Evolutionary conservation across 2,888 invertebrate genomes (phyloP).

Genomic region (Drosophila greeni): DNA sequence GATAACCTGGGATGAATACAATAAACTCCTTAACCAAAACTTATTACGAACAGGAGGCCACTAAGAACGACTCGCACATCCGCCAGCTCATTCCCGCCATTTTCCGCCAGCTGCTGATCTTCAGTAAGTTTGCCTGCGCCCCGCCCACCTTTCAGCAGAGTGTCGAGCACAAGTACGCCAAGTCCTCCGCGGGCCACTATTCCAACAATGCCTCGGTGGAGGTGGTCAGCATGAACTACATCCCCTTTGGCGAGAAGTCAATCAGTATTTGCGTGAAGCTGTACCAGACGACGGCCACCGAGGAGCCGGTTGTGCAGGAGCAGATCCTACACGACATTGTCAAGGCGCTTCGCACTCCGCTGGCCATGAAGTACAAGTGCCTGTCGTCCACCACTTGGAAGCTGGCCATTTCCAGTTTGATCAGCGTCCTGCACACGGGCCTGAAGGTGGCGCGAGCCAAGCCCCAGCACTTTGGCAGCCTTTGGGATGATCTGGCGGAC

Average conservation of each 20-base stretch:
- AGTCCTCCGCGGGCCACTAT: slow-evolving; percentile 75
- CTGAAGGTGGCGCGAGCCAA: slow-evolving; percentile 91
- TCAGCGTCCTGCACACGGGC: slow-evolving; percentile 89
- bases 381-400: slow-evolving; percentile 90
- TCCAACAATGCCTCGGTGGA: slow-evolving; percentile 81
- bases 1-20: not conserved
- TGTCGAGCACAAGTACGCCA: slow-evolving; percentile 80
- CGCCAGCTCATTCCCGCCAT: slow-evolving; percentile 84
- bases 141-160: slow-evolving; percentile 80
- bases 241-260: slow-evolving; percentile 91
- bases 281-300: slow-evolving; percentile 86
- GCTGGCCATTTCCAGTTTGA: slow-evolving; percentile 86
- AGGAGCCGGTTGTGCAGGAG: slow-evolving; percentile 85
- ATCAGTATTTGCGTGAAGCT: slow-evolving; percentile 86
- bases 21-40: not conserved
- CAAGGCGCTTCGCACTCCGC: slow-evolving; percentile 85
- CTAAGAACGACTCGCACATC: slow-evolving; percentile 81
- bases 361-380: slow-evolving; percentile 89
- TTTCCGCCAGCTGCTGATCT: slow-evolving; percentile 83
- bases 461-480: slow-evolving; percentile 85
- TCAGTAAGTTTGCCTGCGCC: slow-evolving; percentile 85
- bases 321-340: slow-evolving; percentile 85
- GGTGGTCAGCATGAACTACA: slow-evolving; percentile 89
- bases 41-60: slow-evolving; percentile 80
- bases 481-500: slow-evolving; percentile 92